These are phyloP conservation scores for Acropternis orthonyx DNA, from an alignment of 2,797 vertebrate genomes.

Conservation along the genomic window DNA sequence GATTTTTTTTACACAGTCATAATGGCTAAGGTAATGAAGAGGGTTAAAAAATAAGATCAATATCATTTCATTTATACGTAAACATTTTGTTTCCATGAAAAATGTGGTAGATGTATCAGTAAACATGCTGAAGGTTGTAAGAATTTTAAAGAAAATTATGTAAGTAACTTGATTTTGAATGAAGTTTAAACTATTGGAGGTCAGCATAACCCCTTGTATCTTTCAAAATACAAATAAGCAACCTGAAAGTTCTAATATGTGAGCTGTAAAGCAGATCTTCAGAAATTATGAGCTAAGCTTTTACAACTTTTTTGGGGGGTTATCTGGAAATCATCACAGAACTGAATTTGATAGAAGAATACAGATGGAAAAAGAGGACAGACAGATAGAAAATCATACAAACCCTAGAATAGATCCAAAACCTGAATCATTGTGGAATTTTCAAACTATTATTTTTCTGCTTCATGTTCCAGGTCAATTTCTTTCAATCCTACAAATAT, in stretches of 20 bases:
- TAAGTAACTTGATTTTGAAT: neutral
- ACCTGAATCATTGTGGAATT: neutral
- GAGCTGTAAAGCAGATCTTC: neutral
- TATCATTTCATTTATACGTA: neutral
- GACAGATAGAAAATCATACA: neutral
- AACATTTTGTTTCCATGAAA: neutral
- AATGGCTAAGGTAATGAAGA: neutral
- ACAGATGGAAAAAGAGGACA: neutral
- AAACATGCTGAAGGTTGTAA: neutral
- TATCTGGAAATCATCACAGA: neutral
- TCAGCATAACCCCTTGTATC: neutral
- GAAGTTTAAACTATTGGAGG: neutral
- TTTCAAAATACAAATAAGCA: neutral
- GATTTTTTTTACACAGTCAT: neutral
- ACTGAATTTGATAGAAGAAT: neutral
- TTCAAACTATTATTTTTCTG: neutral
- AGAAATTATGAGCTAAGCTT: neutral
- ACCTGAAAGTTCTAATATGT: neutral
- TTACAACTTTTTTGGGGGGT: neutral
- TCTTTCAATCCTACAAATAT: neutral
- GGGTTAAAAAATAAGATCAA: neutral
- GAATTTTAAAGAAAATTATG: neutral
- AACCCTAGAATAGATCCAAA: neutral
- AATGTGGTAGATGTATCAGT: neutral
- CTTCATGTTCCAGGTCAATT: neutral